A percentile compares a stretch with the other conserved stretches of the same genome.
Evolutionary conservation across 2,888 invertebrate genomes (phyloP).

Genomic region (Zaprionus lineosus): DNA sequence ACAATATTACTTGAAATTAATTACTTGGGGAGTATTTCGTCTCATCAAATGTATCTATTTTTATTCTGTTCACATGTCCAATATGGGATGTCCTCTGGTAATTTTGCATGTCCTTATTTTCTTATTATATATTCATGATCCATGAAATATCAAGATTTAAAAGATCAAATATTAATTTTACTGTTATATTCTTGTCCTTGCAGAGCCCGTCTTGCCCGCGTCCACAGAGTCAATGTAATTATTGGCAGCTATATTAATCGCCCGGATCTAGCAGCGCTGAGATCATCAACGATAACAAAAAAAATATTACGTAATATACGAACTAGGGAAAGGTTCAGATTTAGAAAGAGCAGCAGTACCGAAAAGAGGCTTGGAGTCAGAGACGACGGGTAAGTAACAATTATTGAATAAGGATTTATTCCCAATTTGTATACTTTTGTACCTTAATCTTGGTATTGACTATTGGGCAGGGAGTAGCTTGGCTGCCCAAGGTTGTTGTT

Average conservation of each 20-base stretch:
- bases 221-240: slow-evolving; percentile 50
- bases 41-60: too few relatives aligned
- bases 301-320: slow-evolving; percentile 28
- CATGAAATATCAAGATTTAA: too few relatives aligned
- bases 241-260: slow-evolving; percentile 53
- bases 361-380: slow-evolving; percentile 23
- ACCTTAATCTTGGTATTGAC: too few relatives aligned
- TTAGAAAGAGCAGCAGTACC: slow-evolving; percentile 15
- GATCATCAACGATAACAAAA: slow-evolving; percentile 21
- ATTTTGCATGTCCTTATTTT: too few relatives aligned
- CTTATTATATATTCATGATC: too few relatives aligned
- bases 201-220: slow-evolving; percentile 67
- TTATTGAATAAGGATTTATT: neutral
- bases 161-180: neutral
- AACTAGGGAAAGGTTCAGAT: slow-evolving; percentile 58
- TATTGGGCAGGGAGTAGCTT: too few relatives aligned
- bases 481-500: slow-evolving; percentile 35
- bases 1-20: too few relatives aligned
- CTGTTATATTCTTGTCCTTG: slow-evolving; percentile 13
- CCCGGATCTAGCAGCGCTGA: slow-evolving; percentile 21
- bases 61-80: too few relatives aligned
- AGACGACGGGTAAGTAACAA: slow-evolving; percentile 57
- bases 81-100: too few relatives aligned
- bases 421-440: too few relatives aligned
- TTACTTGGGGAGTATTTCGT: too few relatives aligned